Percentiles rank a stretch among this genome's conserved stretches.
Conservation (phyloP, 1,140 invertebrate species). For the Plectrocnemia conspersa region DNA sequence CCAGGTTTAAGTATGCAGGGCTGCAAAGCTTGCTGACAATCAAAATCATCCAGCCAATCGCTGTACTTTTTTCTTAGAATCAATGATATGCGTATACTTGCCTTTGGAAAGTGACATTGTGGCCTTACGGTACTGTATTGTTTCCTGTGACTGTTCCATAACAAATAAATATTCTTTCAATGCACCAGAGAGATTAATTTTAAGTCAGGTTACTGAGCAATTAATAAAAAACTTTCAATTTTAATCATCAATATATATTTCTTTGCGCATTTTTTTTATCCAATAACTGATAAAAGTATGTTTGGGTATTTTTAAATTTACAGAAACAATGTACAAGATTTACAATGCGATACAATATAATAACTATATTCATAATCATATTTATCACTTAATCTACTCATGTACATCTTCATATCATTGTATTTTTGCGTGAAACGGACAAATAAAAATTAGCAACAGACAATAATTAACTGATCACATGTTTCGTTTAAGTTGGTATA, state of each 20-base stretch:
- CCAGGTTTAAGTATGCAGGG: no score
- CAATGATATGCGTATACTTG: no score
- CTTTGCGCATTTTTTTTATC: constrained; percentile 33
- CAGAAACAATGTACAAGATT: constrained; percentile 35
- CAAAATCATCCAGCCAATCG: no score
- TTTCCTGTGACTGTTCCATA: no score
- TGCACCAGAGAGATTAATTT: no score
- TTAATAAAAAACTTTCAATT: no score
- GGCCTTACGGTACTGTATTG: no score
- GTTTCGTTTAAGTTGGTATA: neutral
- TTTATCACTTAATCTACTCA: constrained; percentile 9
- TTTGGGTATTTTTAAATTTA: constrained; percentile 35
- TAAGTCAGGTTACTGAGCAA: no score
- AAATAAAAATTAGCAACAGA: constrained; percentile 1
- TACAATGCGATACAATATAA: constrained; percentile 27
- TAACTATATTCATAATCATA: constrained; percentile 8
- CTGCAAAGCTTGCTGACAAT: no score
- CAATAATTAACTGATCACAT: neutral
- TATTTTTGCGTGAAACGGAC: neutral
- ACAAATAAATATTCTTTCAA: no score
- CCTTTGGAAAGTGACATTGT: no score
- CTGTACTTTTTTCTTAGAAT: no score
- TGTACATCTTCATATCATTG: constrained; percentile 7
- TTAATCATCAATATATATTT: constrained; percentile 31
- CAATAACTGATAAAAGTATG: constrained; percentile 31